A percentile compares a stretch with the other conserved stretches of the same genome.
Conservation (phyloP, 2,888 invertebrate species). For the Aspidiotus destructor region DNA sequence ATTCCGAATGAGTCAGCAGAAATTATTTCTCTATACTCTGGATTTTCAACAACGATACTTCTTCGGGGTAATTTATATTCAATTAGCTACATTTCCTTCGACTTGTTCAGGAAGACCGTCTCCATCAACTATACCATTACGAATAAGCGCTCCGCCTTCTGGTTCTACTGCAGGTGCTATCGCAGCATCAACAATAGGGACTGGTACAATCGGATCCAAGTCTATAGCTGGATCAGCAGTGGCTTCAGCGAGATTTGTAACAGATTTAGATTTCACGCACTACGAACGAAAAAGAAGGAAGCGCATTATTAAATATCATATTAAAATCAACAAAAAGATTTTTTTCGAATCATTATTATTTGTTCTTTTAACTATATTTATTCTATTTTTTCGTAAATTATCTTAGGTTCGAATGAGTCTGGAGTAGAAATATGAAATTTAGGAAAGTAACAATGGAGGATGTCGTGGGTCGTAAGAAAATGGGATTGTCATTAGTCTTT, state of each 20-base stretch:
- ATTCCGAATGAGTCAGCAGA: too few species aligned
- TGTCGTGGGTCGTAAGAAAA: too few species aligned
- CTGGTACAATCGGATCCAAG: conserved; percentile 54
- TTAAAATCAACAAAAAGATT: too few species aligned
- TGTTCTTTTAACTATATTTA: background rate
- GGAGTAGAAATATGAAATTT: too few species aligned
- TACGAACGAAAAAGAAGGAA: conserved; percentile 46
- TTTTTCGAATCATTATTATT: background rate
- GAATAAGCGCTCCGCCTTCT: conserved; percentile 23
- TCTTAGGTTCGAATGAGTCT: too few species aligned
- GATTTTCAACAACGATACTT: too few species aligned
- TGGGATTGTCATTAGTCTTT: too few species aligned
- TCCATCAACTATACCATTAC: conserved; percentile 11
- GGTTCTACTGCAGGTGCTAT: conserved; percentile 13
- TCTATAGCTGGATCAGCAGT: conserved; percentile 77
- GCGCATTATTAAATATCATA: background rate
- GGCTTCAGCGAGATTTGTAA: conserved; percentile 91
- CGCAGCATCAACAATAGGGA: conserved; percentile 22
- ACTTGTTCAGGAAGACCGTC: conserved; percentile 15
- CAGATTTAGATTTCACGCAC: conserved; percentile 95
- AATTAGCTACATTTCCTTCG: conserved; percentile 15
- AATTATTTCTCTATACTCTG: too few species aligned
- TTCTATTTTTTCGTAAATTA: background rate
- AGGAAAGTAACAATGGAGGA: too few species aligned
- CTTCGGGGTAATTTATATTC: background rate